These are phyloP conservation scores for Agrochola litura DNA, from an alignment of 2,888 invertebrate genomes.

Conservation along the genomic window DNA sequence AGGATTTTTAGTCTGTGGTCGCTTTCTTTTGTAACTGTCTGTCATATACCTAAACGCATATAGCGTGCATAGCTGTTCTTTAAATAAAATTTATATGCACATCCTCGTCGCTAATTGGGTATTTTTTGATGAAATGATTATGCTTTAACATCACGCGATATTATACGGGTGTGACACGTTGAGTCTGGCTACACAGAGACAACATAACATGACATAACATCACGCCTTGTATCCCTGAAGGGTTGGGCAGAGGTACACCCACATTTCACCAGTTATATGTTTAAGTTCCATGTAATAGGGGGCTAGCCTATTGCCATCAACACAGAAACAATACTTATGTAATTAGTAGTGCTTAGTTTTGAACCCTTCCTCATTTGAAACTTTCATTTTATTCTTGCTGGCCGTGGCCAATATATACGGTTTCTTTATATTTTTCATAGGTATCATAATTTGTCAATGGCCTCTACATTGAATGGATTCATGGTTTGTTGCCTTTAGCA, in stretches of 20 bases:
- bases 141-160: conserved; percentile 25
- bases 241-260: no score
- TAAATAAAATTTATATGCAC: conserved; percentile 39
- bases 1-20: conserved; percentile 21
- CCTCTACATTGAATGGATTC: background rate
- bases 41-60: conserved; percentile 21
- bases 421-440: background rate
- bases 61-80: conserved; percentile 40
- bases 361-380: no score
- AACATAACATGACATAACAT: no score
- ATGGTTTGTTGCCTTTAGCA: background rate
- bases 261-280: no score
- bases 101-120: conserved; percentile 32
- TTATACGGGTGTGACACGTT: conserved; percentile 4
- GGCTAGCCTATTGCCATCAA: no score
- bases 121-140: conserved; percentile 31
- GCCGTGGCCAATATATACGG: background rate
- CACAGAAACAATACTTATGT: no score
- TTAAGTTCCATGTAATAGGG: no score
- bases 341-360: no score
- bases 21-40: conserved; percentile 54
- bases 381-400: background rate
- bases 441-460: background rate
- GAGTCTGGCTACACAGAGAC: no score
- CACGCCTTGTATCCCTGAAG: no score